Evolutionary conservation across 2,113 vertebrate species (phyloP).

Genomic region (Calidris pugnax): DNA sequence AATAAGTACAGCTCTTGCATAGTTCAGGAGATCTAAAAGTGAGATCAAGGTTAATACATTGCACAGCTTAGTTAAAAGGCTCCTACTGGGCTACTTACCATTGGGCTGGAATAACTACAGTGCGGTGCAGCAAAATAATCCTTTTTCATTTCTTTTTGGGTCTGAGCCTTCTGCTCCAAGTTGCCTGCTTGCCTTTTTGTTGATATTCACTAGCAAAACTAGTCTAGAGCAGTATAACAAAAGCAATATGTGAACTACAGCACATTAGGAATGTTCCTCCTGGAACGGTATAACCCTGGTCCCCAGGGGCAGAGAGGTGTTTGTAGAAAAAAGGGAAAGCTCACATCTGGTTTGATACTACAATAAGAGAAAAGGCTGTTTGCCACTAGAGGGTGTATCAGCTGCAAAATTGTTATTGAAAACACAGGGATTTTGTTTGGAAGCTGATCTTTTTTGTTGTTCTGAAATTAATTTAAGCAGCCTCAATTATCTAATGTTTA

Average conservation of each 20-base stretch:
- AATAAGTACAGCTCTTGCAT: slow-evolving; percentile 6
- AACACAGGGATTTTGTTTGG: neutral
- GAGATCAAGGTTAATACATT: slow-evolving; percentile 18
- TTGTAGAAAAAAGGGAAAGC: neutral
- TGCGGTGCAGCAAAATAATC: neutral
- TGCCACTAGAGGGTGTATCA: slow-evolving; percentile 63
- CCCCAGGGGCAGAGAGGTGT: neutral
- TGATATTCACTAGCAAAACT: neutral
- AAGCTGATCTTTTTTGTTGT: neutral
- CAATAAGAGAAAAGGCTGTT: neutral
- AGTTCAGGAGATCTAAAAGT: slow-evolving; percentile 24
- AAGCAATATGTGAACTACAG: neutral
- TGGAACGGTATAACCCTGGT: neutral
- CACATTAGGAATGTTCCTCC: neutral
- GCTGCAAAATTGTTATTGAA: neutral
- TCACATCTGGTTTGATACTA: neutral
- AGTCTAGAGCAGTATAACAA: neutral
- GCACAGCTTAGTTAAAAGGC: neutral
- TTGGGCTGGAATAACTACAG: neutral
- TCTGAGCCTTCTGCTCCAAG: neutral
- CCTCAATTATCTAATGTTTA: neutral
- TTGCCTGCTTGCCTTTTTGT: neutral
- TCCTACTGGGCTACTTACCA: slow-evolving; percentile 2
- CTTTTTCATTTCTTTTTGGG: neutral
- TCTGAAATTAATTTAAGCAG: slow-evolving; percentile 13